Percentiles rank a stretch among this genome's conserved stretches.
Conservation (phyloP, 2,113 vertebrate species). For the Glaucidium brasilianum region DNA sequence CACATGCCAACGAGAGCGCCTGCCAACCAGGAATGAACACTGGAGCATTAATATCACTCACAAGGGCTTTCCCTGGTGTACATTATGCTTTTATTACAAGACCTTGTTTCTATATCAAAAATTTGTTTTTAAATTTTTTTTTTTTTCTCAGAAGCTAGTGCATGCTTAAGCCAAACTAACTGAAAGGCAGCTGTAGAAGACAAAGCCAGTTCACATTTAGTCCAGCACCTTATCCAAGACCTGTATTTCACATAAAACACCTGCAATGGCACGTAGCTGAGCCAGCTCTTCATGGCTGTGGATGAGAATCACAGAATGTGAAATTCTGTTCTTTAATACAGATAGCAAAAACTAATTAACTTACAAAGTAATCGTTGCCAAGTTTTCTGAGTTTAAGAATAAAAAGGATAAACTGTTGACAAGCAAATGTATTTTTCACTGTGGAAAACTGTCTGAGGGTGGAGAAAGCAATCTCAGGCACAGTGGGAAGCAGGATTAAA, state of each 20-base stretch:
- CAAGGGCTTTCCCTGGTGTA: background rate
- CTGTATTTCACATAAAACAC: background rate
- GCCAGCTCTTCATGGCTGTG: background rate
- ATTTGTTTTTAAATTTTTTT: background rate
- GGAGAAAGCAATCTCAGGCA: background rate
- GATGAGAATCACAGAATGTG: background rate
- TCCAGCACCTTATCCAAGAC: background rate
- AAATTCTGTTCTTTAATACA: background rate
- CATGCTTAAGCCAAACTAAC: background rate
- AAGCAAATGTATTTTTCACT: background rate
- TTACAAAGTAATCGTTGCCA: background rate
- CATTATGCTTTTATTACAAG: background rate
- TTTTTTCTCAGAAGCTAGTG: background rate
- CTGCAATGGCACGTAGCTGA: background rate
- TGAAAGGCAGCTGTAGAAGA: background rate
- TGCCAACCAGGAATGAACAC: background rate
- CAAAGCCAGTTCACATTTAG: background rate
- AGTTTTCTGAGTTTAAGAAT: background rate
- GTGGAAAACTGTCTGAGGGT: background rate
- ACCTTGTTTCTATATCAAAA: background rate
- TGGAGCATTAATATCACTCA: background rate
- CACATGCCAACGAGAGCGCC: background rate
- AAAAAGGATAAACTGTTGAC: background rate
- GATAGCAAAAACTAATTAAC: background rate
- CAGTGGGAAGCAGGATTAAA: constrained; percentile 44